These are phyloP conservation scores for Columba guinea DNA, from an alignment of 2,797 vertebrate species.

Conservation along the genomic window DNA sequence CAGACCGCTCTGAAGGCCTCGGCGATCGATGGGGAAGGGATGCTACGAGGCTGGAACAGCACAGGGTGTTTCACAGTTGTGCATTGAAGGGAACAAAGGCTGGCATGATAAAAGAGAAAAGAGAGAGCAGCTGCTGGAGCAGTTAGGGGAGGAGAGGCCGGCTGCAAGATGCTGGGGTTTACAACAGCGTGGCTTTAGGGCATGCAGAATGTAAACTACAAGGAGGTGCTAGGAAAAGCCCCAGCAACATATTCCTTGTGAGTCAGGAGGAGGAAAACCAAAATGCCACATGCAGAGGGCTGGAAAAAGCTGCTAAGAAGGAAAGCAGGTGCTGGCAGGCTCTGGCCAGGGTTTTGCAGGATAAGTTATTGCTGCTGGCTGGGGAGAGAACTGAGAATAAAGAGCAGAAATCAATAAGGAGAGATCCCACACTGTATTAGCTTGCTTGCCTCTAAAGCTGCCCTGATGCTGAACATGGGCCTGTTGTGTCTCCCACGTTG, in stretches of 20 bases:
- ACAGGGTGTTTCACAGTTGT: not conserved
- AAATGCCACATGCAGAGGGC: not conserved
- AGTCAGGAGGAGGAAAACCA: not conserved
- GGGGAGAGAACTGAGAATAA: not conserved
- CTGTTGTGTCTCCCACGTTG: not conserved
- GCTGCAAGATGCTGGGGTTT: not conserved
- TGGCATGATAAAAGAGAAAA: not conserved
- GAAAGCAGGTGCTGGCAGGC: not conserved
- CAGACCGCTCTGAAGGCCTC: not conserved
- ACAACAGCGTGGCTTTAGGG: not conserved
- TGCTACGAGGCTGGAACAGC: not conserved
- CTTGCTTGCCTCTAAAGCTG: not conserved
- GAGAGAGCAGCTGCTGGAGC: not conserved
- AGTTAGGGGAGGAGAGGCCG: not conserved
- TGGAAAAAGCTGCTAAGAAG: not conserved
- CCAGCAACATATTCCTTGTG: not conserved
- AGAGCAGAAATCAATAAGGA: not conserved
- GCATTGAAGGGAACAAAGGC: not conserved
- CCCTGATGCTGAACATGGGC: not conserved
- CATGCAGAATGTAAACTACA: fast-evolving
- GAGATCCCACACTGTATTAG: not conserved
- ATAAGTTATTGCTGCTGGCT: not conserved
- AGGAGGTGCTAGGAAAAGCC: not conserved
- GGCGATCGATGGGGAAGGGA: not conserved
- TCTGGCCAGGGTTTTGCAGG: not conserved